Percentiles rank a stretch among this genome's conserved stretches.
phyloP scores from a whole-genome alignment of 2,888 invertebrate genomes.

The Brachyopa scutellaris region DNA sequence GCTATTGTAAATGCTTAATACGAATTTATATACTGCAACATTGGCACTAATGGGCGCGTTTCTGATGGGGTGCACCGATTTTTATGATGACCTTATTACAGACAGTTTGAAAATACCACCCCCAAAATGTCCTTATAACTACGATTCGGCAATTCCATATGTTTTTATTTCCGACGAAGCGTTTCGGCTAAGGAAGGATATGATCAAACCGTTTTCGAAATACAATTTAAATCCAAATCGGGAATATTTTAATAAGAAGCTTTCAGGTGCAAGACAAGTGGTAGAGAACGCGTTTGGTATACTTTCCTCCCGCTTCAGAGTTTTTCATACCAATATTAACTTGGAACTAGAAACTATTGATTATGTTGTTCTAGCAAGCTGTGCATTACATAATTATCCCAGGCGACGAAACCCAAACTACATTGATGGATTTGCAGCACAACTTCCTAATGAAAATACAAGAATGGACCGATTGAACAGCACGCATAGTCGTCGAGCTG shows the following conservation, averaged over 20 bases:
- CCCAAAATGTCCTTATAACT: not conserved
- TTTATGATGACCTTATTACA: not conserved
- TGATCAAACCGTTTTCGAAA: slow-evolving; percentile 4
- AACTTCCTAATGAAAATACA: too few relatives aligned
- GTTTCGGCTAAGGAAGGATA: not conserved
- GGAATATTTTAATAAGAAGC: slow-evolving; percentile 4
- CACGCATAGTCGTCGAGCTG: too few relatives aligned
- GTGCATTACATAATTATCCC: too few relatives aligned
- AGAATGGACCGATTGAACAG: too few relatives aligned
- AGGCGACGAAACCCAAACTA: too few relatives aligned
- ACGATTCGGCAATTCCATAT: not conserved
- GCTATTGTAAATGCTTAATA: slow-evolving; percentile 23
- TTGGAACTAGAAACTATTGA: too few relatives aligned
- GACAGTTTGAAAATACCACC: slow-evolving; percentile 1
- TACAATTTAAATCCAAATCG: too few relatives aligned
- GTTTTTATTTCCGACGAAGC: slow-evolving; percentile 9
- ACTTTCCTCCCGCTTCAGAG: not conserved
- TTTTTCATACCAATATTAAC: slow-evolving; percentile 3
- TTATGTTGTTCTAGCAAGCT: too few relatives aligned
- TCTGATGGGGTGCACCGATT: not conserved
- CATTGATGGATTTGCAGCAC: too few relatives aligned
- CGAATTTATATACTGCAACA: too few relatives aligned
- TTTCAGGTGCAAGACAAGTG: not conserved
- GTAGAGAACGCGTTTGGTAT: slow-evolving; percentile 2
- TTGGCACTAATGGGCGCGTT: too few relatives aligned